These are phyloP conservation scores for Serilophus lunatus DNA, from an alignment of 2,113 vertebrate species.

Conservation along the genomic window DNA sequence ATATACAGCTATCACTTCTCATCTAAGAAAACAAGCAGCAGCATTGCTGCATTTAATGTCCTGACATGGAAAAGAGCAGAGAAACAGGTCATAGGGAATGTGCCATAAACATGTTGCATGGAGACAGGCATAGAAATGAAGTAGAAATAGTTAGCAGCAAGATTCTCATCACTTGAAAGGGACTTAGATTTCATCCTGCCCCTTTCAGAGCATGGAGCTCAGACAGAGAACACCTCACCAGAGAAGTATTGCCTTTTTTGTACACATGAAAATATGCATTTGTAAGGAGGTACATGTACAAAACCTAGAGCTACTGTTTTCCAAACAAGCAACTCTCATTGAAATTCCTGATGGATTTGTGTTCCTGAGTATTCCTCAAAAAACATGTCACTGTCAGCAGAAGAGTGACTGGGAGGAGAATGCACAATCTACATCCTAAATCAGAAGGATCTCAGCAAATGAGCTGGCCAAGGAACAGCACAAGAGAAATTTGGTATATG, in stretches of 20 bases:
- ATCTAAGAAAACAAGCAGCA: neutral
- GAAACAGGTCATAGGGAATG: neutral
- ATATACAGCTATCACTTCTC: neutral
- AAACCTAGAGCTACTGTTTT: neutral
- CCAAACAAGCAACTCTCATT: neutral
- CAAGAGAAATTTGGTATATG: neutral
- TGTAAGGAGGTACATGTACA: neutral
- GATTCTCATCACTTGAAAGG: neutral
- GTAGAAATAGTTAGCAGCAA: neutral
- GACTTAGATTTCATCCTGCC: neutral
- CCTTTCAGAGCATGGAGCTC: neutral
- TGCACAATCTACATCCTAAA: conserved; percentile 1
- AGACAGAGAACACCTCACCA: neutral
- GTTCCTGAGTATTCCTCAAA: neutral
- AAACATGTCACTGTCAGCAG: neutral
- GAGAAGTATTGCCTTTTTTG: neutral
- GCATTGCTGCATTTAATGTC: neutral
- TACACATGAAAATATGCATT: neutral
- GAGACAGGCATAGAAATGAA: neutral
- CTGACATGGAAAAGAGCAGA: neutral
- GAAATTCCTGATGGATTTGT: conserved; percentile 15
- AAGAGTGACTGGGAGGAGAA: conserved; percentile 21
- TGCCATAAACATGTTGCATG: neutral
- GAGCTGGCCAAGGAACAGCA: neutral
- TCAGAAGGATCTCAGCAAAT: neutral